phyloP scores from a whole-genome alignment of 2,888 invertebrate genomes.

The Rhodophaea formosa region DNA sequence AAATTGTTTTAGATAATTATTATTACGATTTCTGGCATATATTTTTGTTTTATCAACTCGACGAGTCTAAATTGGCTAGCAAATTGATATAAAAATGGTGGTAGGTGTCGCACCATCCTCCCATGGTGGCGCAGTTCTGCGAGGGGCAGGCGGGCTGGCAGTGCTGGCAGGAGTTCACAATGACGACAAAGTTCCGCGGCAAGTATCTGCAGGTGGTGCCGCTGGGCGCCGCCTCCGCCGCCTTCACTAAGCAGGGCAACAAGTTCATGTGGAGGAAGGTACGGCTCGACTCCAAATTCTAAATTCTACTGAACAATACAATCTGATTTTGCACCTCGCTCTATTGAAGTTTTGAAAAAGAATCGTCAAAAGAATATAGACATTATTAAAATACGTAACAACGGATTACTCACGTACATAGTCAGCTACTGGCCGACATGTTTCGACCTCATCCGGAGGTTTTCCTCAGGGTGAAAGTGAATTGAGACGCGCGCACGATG shows the following conservation, averaged over 20 bases:
- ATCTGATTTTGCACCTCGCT: background rate
- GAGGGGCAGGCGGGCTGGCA: constrained; percentile 94
- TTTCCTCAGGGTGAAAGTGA: too few relatives aligned
- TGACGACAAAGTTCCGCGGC: constrained; percentile 99
- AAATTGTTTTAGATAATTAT: too few relatives aligned
- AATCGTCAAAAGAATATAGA: too few relatives aligned
- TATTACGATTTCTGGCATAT: too few relatives aligned
- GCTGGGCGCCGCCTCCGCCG: constrained; percentile 86
- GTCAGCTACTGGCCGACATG: too few relatives aligned
- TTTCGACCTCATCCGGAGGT: too few relatives aligned
- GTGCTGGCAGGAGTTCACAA: constrained; percentile 99
- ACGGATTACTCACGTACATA: too few relatives aligned
- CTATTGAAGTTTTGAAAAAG: too few relatives aligned
- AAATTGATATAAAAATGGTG: background rate
- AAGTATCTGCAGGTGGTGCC: constrained; percentile 96
- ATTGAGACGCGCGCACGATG: too few relatives aligned
- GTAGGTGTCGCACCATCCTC: constrained; percentile 97
- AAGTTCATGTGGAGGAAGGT: constrained; percentile 98
- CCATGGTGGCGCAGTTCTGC: constrained; percentile 97
- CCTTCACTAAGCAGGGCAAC: constrained; percentile 85
- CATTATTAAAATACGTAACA: too few relatives aligned
- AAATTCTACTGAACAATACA: background rate
- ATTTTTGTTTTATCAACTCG: too few relatives aligned
- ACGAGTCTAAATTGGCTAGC: background rate
- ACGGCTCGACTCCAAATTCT: constrained; percentile 15